Evolutionary conservation across 2,113 vertebrate species (phyloP).

Genomic region (Plestiodon gilberti): DNA sequence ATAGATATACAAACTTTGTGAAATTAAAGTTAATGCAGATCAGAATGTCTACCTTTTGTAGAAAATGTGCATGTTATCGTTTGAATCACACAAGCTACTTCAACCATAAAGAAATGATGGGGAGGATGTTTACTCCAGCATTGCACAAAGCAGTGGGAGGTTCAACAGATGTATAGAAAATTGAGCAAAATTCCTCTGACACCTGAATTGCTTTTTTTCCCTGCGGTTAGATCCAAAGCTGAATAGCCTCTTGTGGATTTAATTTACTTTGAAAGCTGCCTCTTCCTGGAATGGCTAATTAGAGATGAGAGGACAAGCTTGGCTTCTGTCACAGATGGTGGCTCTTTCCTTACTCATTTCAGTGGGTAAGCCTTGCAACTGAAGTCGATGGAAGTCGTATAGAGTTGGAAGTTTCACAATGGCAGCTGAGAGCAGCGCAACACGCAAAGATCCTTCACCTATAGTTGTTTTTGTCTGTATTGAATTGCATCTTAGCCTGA

Average conservation of each 20-base stretch:
- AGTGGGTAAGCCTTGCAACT: background rate
- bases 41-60: conserved; percentile 19
- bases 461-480: background rate
- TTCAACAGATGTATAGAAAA: conserved; percentile 47
- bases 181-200: conserved; percentile 35
- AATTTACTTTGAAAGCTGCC: conserved; percentile 57
- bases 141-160: conserved; percentile 40
- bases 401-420: background rate
- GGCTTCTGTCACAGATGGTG: conserved; percentile 59
- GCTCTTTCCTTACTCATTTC: conserved; percentile 53
- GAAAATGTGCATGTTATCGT: background rate
- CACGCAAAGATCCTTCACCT: background rate
- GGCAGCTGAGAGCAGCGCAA: background rate
- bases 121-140: conserved; percentile 25
- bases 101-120: conserved; percentile 20
- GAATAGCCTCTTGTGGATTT: conserved; percentile 41
- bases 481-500: background rate
- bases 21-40: background rate
- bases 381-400: background rate
- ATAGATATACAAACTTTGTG: background rate
- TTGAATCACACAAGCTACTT: background rate
- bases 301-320: conserved; percentile 56
- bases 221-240: conserved; percentile 28
- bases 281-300: conserved; percentile 73
- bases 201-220: conserved; percentile 28